These are phyloP conservation scores for Timema cristinae DNA, from an alignment of 2,888 invertebrate genomes.

Conservation along the genomic window DNA sequence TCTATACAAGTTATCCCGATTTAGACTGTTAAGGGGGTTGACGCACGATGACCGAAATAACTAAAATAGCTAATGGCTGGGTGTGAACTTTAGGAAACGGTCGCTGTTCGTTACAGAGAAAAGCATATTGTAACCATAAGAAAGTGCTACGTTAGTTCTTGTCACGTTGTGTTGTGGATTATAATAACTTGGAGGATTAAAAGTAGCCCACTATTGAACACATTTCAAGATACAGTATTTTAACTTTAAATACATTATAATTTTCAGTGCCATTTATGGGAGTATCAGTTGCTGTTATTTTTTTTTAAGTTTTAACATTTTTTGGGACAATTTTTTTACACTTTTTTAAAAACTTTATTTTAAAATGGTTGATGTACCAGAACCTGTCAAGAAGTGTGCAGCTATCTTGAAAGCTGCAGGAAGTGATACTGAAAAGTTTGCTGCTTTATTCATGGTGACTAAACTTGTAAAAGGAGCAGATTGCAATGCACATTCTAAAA, in stretches of 20 bases:
- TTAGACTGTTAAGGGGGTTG: slow-evolving; percentile 29
- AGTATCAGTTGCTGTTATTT: too few species aligned
- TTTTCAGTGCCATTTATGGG: too few species aligned
- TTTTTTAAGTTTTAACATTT: too few species aligned
- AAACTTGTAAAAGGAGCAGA: slow-evolving; percentile 82
- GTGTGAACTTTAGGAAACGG: slow-evolving; percentile 15
- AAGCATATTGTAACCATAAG: background rate
- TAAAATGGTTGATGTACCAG: slow-evolving; percentile 50
- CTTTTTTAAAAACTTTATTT: too few species aligned
- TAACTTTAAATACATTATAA: too few species aligned
- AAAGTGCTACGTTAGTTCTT: too few species aligned
- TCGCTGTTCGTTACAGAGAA: slow-evolving; percentile 2
- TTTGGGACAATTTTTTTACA: too few species aligned
- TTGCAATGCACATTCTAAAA: slow-evolving; percentile 66
- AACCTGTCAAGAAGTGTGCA: slow-evolving; percentile 80
- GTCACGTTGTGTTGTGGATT: too few species aligned
- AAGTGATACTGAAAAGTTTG: slow-evolving; percentile 87
- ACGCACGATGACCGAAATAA: background rate
- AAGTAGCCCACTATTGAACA: too few species aligned
- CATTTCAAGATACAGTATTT: too few species aligned
- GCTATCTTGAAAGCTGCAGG: slow-evolving; percentile 72
- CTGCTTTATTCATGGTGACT: slow-evolving; percentile 86
- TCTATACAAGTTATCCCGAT: slow-evolving; percentile 31
- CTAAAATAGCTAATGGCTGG: slow-evolving; percentile 27
- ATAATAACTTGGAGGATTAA: too few species aligned